Base-by-base conservation (phyloP, 2,888 invertebrate genomes). In the Rutpela maculata region DNA sequence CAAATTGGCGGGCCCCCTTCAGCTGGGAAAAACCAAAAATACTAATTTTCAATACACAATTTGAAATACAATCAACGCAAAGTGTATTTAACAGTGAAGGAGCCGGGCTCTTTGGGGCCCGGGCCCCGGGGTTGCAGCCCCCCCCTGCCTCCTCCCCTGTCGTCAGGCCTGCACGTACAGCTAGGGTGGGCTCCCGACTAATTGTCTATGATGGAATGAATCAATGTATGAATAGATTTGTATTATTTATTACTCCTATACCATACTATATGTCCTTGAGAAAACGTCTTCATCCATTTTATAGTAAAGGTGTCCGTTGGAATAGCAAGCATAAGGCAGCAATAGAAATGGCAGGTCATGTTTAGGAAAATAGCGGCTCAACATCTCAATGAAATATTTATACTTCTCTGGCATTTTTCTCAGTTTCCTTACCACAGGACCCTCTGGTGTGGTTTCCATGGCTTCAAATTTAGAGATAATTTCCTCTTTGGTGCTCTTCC, bases 301-400 rank as follows among this genome's bases (percentile, higher is more conserved):
- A 77, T 89, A 89, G 77, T 87, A 89, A 22, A 89, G 78, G 65
- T 89, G 88, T 1, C 88, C 89, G 65, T 87, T 85, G 11, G 81
- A 83, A 72, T 83, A 89, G 71, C 88, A 88, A 38, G 86, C 87
- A 74, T 87, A 89, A 0, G 89, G 89, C 75, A 88, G 79, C 35
- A 88, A 81, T 72, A 87, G 73, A 63, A 79, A 73, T 0, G 87
- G 84, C 9, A 88, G 76, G 80, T 86, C 84, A 15, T 82, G 71
- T 31, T 84, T 83, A 0, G 87, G 88, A 81, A 88, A 88, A 74
- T 84, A 83, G 43, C 82, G 83, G 2, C 79, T 78, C 26, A 89
- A 72, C 50, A 85, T 78, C 72, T 87, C 86, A 74, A 88, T 79
- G 72, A 88, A 88, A 71, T 80, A 84, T 56, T 85, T 84, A 71